Percentiles rank a stretch among this genome's conserved stretches.
Conservation (phyloP, 2,888 invertebrate genomes). For the Myopa tessellatipennis region DNA sequence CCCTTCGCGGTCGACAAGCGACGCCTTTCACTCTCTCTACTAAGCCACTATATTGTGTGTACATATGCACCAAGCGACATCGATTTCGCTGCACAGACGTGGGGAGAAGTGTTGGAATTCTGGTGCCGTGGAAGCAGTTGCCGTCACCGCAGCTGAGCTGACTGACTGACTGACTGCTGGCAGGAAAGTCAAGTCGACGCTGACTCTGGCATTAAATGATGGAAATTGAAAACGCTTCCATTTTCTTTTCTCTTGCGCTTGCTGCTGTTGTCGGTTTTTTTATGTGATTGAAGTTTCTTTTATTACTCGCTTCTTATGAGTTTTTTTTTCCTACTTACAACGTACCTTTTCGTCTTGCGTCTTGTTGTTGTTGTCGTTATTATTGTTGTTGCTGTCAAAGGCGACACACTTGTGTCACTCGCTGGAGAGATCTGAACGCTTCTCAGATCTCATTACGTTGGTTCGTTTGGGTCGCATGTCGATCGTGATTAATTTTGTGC, state of each 20-base stretch:
- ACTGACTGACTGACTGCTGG: not conserved
- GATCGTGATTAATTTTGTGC: constrained; percentile 18
- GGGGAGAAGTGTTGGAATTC: not conserved
- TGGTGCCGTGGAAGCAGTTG: not conserved
- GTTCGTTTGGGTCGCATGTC: not conserved
- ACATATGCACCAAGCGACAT: not conserved
- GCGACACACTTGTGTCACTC: not conserved
- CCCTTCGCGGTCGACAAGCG: not conserved
- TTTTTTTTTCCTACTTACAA: too few relatives aligned
- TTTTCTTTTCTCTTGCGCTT: not conserved
- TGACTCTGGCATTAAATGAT: constrained; percentile 1
- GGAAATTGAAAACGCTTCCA: not conserved
- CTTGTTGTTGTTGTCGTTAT: not conserved
- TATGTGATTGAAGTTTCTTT: not conserved
- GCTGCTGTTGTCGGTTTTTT: not conserved
- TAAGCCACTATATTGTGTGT: not conserved
- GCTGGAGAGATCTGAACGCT: not conserved
- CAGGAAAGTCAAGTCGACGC: not conserved
- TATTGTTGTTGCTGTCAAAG: not conserved
- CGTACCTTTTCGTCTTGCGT: not conserved
- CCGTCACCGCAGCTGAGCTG: not conserved
- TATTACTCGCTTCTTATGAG: not conserved
- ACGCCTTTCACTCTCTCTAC: not conserved
- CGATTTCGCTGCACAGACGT: constrained; percentile 7
- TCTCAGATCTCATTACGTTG: constrained; percentile 6